These are phyloP conservation scores for Lepisosteus oculatus DNA, from an alignment of 2,113 vertebrate species.

Conservation along the genomic window DNA sequence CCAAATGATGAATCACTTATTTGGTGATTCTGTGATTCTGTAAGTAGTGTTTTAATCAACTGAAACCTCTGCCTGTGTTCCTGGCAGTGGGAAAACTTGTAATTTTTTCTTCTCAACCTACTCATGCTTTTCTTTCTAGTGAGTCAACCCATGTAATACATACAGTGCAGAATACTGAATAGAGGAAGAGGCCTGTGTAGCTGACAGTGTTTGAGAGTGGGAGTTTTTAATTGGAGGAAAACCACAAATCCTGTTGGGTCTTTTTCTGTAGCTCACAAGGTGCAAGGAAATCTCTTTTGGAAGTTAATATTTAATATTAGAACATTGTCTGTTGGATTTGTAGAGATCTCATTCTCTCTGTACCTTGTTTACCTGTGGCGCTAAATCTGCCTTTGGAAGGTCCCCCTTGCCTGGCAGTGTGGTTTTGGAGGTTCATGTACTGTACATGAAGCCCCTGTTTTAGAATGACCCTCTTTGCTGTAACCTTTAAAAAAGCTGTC, in stretches of 20 bases:
- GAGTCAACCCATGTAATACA: background rate
- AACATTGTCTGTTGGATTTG: too few species aligned
- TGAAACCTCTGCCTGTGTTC: background rate
- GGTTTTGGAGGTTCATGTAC: too few species aligned
- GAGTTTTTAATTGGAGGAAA: too few species aligned
- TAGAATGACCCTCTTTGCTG: too few species aligned
- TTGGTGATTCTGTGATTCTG: background rate
- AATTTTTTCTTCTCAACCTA: constrained; percentile 3
- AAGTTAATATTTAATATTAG: background rate
- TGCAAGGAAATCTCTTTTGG: background rate
- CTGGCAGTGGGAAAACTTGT: background rate
- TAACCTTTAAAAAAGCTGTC: too few species aligned
- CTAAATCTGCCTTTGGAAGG: too few species aligned
- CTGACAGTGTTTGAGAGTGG: constrained; percentile 2
- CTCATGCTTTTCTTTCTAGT: background rate
- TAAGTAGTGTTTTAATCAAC: constrained; percentile 19
- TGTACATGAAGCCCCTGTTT: too few species aligned
- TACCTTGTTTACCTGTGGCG: background rate
- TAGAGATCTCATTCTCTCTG: background rate
- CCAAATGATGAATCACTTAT: background rate
- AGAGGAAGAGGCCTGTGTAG: background rate
- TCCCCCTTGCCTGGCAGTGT: too few species aligned
- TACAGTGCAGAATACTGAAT: background rate
- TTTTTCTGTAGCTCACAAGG: background rate
- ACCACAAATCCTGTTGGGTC: background rate